A percentile compares a stretch with the other conserved stretches of the same genome.
Conservation (phyloP, 2,888 invertebrate species). For the Lysandra coridon region DNA sequence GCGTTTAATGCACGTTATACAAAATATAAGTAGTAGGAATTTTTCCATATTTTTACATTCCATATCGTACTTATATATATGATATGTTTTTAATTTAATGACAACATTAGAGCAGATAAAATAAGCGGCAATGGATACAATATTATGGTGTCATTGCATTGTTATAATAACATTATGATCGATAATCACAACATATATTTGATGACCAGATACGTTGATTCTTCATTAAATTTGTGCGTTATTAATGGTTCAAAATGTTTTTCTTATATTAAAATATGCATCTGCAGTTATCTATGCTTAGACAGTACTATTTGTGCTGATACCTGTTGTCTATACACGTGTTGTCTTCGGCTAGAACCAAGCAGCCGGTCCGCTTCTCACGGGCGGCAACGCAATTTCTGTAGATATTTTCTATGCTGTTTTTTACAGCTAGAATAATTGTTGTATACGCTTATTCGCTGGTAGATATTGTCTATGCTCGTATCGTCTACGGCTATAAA, state of each 20-base stretch:
- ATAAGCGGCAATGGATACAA: neutral
- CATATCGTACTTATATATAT: neutral
- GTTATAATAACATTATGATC: too few species aligned
- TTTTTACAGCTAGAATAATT: too few species aligned
- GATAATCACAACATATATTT: neutral
- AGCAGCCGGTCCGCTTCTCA: neutral
- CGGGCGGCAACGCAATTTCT: neutral
- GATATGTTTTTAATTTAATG: conserved; percentile 12
- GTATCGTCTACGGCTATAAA: too few species aligned
- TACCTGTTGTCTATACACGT: neutral
- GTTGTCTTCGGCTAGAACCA: neutral
- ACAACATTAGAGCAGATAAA: neutral
- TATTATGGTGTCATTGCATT: too few species aligned
- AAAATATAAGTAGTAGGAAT: neutral
- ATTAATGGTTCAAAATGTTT: too few species aligned
- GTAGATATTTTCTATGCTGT: neutral
- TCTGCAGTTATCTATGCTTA: too few species aligned
- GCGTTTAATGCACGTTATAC: neutral
- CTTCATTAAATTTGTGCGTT: too few species aligned
- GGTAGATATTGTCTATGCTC: too few species aligned
- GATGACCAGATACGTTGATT: too few species aligned
- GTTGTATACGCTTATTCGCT: too few species aligned
- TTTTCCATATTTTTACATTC: neutral
- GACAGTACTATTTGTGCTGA: neutral
- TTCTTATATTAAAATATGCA: too few species aligned